Base-by-base conservation (phyloP, 2,888 invertebrate genomes). In the Tuberolachnus salignus region DNA sequence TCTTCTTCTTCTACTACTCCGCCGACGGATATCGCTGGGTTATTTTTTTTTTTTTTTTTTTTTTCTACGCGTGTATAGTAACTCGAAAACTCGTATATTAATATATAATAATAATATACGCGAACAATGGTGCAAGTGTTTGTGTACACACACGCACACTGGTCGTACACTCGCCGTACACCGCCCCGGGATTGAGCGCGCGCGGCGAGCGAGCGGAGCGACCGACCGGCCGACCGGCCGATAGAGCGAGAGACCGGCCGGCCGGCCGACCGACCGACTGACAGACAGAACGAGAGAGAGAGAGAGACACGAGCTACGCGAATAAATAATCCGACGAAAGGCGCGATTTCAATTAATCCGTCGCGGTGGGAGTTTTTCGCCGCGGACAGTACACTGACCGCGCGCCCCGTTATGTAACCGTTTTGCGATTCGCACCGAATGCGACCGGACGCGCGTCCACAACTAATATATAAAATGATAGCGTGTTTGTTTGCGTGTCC, bases 251-350 rank as follows among this genome's bases (percentile, higher is more conserved):
- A 34, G 34, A 34, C 34, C 34, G 34, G n/a, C n/a, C n/a, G n/a
- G n/a, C n/a, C n/a, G n/a, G n/a, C n/a, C n/a, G n/a, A n/a, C n/a
- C n/a, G n/a, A n/a, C n/a, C n/a, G n/a, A 8, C 6, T 44, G 53
- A n/a, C n/a, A 2, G 19, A 19, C 1, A 8, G 19, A 19, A 19
- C n/a, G 9, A 19, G 53, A 53, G 19, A 53, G 51, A 19, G n/a
- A 53, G 51, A 53, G n/a, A 53, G n/a, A 16, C 8, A n/a, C 0
- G 51, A 16, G 1, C 46, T 34, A 69, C 59, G 78, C 78, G 69
- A 69, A 78, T 69, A 51, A 69, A 78, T 78, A 69, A 69, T 69
- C 59, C 51, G 78, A 78, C 78, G 78, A 69, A 78, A 78, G 78
- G 59, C 69, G 69, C 78, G 69, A 69, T 78, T 78, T 78, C 78